These are phyloP conservation scores for Zaprionus camerounensis DNA, from an alignment of 1,140 invertebrate genomes.

Conservation along the genomic window DNA sequence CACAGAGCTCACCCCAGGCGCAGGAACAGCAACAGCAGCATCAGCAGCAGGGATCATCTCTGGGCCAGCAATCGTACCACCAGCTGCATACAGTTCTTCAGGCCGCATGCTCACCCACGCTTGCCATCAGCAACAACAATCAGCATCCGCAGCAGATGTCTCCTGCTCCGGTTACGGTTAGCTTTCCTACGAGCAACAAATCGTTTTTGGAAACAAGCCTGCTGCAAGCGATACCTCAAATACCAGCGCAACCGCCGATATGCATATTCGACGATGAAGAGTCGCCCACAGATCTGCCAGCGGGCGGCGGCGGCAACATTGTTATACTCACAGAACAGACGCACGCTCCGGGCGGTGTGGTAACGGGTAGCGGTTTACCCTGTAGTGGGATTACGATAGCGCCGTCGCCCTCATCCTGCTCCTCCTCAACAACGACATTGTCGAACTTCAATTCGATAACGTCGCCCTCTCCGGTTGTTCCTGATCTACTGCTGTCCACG, in stretches of 20 bases:
- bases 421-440: constrained; percentile 72
- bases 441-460: constrained; percentile 83
- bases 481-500: constrained; percentile 76
- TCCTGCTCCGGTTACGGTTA: constrained; percentile 54
- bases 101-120: constrained; percentile 44
- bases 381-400: constrained; percentile 57
- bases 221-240: constrained; percentile 80
- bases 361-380: constrained; percentile 44
- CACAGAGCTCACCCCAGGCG: constrained; percentile 50
- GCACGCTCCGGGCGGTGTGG: constrained; percentile 23
- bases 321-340: constrained; percentile 63
- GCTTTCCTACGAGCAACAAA: constrained; percentile 64
- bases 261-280: constrained; percentile 83
- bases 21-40: constrained; percentile 16
- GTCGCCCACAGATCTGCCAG: constrained; percentile 62
- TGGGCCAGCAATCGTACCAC: constrained; percentile 60
- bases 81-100: constrained; percentile 65
- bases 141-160: constrained; percentile 55
- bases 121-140: constrained; percentile 52
- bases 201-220: constrained; percentile 74
- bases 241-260: constrained; percentile 80
- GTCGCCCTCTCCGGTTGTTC: constrained; percentile 81
- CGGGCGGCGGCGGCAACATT: constrained; percentile 44
- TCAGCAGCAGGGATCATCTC: not conserved
- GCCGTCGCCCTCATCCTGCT: constrained; percentile 72